Evolutionary conservation across 2,888 invertebrate genomes (phyloP).

Genomic region (Drosophila neoperkinsi): DNA sequence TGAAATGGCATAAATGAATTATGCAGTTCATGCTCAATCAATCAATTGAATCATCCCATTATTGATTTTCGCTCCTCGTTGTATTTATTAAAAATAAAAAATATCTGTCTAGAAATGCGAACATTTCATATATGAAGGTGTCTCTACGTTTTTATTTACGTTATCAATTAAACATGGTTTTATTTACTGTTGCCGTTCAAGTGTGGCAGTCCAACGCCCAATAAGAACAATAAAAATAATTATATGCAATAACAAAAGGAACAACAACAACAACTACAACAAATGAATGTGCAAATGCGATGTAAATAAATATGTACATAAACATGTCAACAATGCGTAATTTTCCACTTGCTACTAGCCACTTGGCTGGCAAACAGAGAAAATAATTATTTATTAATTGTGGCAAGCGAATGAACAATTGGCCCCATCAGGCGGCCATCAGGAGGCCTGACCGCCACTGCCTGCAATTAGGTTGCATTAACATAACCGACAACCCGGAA

Average conservation of each 20-base stretch:
- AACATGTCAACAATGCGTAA: constrained; percentile 67
- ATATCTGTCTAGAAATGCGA: constrained; percentile 6
- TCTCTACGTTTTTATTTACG: constrained; percentile 39
- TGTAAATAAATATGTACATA: constrained; percentile 61
- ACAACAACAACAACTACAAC: constrained; percentile 1
- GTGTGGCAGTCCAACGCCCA: constrained; percentile 27
- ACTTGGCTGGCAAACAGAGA: constrained; percentile 34
- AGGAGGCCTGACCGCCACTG: constrained; percentile 28
- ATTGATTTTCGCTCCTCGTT: constrained; percentile 35
- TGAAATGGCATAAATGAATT: constrained; percentile 5
- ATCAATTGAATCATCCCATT: constrained; percentile 56
- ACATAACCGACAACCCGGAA: constrained; percentile 64
- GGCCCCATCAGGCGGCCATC: constrained; percentile 70
- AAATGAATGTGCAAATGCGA: constrained; percentile 45
- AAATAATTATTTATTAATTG: constrained; percentile 81
- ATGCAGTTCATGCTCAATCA: constrained; percentile 33
- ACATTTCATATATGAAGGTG: constrained; percentile 3
- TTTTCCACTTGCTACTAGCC: constrained; percentile 49
- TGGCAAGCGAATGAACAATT: constrained; percentile 66
- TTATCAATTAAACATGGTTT: constrained; percentile 58
- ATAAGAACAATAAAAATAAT: constrained; percentile 21
- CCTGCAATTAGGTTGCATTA: constrained; percentile 73
- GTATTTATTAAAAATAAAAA: constrained; percentile 38
- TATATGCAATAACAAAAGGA: not conserved
- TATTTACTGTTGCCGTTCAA: constrained; percentile 57